Percentiles rank a stretch among this genome's conserved stretches.
Evolutionary conservation across 1,140 invertebrate species (phyloP).

Genomic region (Bombus impatiens): DNA sequence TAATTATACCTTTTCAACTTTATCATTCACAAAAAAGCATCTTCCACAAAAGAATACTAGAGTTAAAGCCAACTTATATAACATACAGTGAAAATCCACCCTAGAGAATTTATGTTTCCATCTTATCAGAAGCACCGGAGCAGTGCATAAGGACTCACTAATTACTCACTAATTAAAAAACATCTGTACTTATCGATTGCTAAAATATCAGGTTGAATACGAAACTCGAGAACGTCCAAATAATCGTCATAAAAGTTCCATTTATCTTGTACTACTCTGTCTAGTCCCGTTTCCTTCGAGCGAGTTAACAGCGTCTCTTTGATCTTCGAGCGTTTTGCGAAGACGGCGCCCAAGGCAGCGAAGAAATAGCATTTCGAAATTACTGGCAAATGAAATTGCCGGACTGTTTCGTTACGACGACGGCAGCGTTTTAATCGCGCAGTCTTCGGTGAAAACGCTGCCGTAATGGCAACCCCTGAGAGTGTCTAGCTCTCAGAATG

Average conservation of each 20-base stretch:
- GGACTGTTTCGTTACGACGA: slow-evolving; percentile 9
- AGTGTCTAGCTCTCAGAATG: too few relatives aligned
- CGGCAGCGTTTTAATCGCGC: slow-evolving; percentile 23
- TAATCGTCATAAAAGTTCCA: slow-evolving; percentile 49
- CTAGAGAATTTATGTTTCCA: not conserved
- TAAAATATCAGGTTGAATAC: not conserved
- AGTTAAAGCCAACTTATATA: not conserved
- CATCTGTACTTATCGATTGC: not conserved
- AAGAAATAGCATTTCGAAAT: slow-evolving; percentile 40
- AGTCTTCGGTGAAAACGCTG: slow-evolving; percentile 1
- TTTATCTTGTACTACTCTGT: not conserved
- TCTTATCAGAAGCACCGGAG: not conserved
- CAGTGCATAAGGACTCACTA: not conserved
- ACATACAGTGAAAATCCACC: not conserved
- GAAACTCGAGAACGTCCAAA: not conserved
- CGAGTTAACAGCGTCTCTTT: slow-evolving; percentile 23
- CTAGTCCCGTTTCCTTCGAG: not conserved
- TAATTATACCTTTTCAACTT: not conserved
- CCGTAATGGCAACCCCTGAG: too few relatives aligned
- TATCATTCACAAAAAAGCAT: not conserved
- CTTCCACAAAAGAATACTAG: rapidly evolving
- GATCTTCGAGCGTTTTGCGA: slow-evolving; percentile 40
- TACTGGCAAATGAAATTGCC: slow-evolving; percentile 45
- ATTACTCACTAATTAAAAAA: not conserved
- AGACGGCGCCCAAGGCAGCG: not conserved